Evolutionary conservation across 2,113 vertebrate genomes (phyloP), one percentile per base, ranked within the genome.

Genomic region (Microtus oregoni): DNA sequence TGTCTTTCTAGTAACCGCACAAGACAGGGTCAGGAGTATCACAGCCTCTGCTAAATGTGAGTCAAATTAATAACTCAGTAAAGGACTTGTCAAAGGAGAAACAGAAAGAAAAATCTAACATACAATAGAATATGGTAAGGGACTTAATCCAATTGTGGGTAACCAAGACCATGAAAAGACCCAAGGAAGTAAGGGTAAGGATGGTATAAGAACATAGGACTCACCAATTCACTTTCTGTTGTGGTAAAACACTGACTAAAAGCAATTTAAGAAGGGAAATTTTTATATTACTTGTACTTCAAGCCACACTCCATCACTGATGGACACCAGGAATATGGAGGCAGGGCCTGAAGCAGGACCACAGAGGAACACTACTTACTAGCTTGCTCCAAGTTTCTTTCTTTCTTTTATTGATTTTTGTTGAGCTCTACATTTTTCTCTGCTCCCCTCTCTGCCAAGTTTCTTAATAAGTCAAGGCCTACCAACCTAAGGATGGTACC

Each of bases 41-140:
- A 13, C 14, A 70, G 12, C 67, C 65, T 81, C 14, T 28, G 76
- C 28, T 32, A 86, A 65, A 65, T 26, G 65, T 17, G 44, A 94
- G 14, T 22, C 67, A 24, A 77, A 70, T 89, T 15, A 81, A 68
- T 76, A 41, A 83, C 50, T 92, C 65, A 35, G 28, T 32, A 94
- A 73, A 32, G 15, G 77, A 89, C 4, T 82, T 44, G 67, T 94
- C n/a, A 55, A 78, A 63, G 35, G 19, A 8, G 7, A 89, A 91
- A 11, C 44, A 93, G 28, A 86, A 77, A 85, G 24, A 95, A 94
- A 87, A 30, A 72, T 47, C 11, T n/a, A 92, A 90, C 88, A 14
- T 75, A 76, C 3, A 10, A 58, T 52, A 89, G 86, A 89, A 44
- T 72, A 86, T 11, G 70, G 11, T 24, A 67, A 75, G 11, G 50